Percentiles rank a stretch among this genome's conserved stretches.
phyloP scores from a whole-genome alignment of 2,888 invertebrate genomes.

The Gisinianus flammeolus region DNA sequence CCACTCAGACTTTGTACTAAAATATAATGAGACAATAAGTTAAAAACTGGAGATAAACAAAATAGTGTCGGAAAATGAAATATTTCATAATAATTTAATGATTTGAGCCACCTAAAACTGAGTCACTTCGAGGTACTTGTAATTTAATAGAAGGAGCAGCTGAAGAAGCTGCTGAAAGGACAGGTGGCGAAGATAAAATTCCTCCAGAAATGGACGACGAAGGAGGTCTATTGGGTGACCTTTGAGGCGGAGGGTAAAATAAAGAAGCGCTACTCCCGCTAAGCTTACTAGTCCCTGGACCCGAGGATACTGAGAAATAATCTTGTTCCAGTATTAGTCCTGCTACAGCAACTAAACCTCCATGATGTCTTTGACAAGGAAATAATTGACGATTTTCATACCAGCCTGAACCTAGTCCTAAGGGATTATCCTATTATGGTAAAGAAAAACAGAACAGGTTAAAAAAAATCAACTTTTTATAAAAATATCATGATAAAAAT shows the following conservation, averaged over 20 bases:
- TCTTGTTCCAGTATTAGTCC: slow-evolving; percentile 57
- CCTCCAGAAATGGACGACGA: background rate
- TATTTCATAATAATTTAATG: background rate
- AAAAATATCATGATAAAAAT: background rate
- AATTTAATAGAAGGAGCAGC: background rate
- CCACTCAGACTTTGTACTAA: slow-evolving; percentile 18
- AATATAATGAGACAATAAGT: background rate
- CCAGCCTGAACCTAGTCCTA: slow-evolving; percentile 66
- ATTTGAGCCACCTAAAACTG: background rate
- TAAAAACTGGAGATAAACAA: background rate
- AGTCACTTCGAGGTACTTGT: background rate
- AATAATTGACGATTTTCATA: slow-evolving; percentile 65
- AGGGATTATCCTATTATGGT: slow-evolving; percentile 64
- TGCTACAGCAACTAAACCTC: slow-evolving; percentile 58
- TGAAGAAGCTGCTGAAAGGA: background rate
- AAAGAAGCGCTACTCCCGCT: slow-evolving; percentile 4
- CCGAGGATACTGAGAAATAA: slow-evolving; percentile 32
- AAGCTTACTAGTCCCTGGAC: background rate
- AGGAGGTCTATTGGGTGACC: background rate
- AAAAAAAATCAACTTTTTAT: too few species aligned
- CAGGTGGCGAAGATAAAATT: background rate
- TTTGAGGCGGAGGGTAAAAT: slow-evolving; percentile 28
- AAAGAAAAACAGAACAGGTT: background rate
- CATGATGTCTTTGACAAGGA: slow-evolving; percentile 51
- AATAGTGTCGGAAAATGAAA: background rate